Conservation (phyloP, 2,113 vertebrate species). For the Toxostoma redivivum region DNA sequence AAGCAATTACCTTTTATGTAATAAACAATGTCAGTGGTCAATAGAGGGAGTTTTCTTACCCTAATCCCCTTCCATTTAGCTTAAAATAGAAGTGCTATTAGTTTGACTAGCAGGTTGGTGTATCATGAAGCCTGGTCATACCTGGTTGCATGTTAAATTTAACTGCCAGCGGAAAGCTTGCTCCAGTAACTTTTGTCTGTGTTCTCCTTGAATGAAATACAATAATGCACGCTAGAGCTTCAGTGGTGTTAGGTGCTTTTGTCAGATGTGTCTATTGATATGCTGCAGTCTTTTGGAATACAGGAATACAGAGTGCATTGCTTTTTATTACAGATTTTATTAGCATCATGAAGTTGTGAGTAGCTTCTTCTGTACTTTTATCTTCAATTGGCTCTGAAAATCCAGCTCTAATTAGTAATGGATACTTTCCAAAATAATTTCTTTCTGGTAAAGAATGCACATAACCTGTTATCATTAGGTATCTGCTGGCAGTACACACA, state of each 20-base stretch:
- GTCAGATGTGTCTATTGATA: not conserved
- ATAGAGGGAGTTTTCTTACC: not conserved
- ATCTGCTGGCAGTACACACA: not conserved
- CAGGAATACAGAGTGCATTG: not conserved
- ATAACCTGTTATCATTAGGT: not conserved
- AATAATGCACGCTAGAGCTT: not conserved
- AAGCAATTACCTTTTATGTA: slow-evolving; percentile 28
- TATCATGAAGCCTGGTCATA: not conserved
- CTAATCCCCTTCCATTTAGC: not conserved
- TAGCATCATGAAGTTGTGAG: not conserved
- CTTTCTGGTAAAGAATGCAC: not conserved
- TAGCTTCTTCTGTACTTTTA: not conserved
- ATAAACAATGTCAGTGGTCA: slow-evolving; percentile 49
- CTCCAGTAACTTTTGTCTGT: not conserved
- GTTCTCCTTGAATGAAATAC: not conserved
- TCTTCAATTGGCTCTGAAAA: not conserved
- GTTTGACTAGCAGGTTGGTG: not conserved
- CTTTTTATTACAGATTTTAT: not conserved
- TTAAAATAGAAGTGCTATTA: not conserved
- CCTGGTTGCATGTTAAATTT: not conserved
- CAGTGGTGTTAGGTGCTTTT: not conserved
- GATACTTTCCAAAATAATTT: not conserved
- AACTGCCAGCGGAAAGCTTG: not conserved
- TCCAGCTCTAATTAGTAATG: not conserved
- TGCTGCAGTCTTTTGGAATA: not conserved